These are phyloP conservation scores for Baryphthengus martii DNA, from an alignment of 2,113 vertebrate genomes.

Conservation along the genomic window DNA sequence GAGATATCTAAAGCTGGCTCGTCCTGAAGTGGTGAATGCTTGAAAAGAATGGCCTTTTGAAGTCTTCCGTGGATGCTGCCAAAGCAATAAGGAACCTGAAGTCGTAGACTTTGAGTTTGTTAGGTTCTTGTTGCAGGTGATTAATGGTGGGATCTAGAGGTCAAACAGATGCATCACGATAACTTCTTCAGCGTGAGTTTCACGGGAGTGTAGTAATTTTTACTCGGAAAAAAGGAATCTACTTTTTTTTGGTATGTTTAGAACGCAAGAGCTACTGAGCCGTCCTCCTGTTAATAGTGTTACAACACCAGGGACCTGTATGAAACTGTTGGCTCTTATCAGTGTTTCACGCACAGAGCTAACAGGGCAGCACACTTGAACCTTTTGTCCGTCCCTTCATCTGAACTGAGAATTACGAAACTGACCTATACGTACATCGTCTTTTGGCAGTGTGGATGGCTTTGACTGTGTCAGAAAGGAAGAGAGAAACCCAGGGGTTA, in stretches of 20 bases:
- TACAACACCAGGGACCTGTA: rapidly evolving
- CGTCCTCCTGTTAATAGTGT: background rate
- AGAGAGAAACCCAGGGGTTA: background rate
- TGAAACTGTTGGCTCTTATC: background rate
- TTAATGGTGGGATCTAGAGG: background rate
- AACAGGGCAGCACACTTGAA: background rate
- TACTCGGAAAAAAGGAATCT: background rate
- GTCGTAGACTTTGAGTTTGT: background rate
- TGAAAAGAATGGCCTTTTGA: background rate
- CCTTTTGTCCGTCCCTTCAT: background rate
- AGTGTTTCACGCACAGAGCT: background rate
- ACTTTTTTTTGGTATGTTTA: background rate
- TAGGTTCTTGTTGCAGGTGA: background rate
- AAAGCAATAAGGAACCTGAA: background rate
- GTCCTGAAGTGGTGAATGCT: background rate
- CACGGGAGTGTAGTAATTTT: background rate
- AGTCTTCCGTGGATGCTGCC: background rate
- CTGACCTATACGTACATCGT: background rate
- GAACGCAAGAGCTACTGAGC: background rate
- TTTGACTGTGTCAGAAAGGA: background rate
- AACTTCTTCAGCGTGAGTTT: background rate
- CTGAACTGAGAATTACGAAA: background rate
- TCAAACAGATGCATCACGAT: background rate
- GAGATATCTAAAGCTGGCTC: background rate
- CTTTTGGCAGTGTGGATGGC: background rate